Evolutionary conservation across 2,113 vertebrate species (phyloP).

Genomic region (Hyaena hyaena): DNA sequence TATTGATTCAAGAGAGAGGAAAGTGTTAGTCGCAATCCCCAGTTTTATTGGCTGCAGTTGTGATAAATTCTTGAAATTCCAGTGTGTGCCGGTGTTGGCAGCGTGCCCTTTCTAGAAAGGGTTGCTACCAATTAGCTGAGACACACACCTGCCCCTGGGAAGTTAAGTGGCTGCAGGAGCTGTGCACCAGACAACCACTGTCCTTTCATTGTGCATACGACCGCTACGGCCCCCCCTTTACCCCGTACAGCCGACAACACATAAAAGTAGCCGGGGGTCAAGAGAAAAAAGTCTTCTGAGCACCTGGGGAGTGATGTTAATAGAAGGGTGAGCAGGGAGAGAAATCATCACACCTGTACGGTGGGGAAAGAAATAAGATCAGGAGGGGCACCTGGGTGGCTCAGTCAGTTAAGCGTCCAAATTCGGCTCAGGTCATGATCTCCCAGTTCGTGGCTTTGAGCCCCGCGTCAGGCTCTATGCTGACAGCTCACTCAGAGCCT

Average conservation of each 20-base stretch:
- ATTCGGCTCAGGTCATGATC: too few species aligned
- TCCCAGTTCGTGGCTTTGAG: too few species aligned
- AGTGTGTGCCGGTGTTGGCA: slow-evolving; percentile 60
- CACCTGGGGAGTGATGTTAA: too few species aligned
- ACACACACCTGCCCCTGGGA: slow-evolving; percentile 68
- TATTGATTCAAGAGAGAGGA: slow-evolving; percentile 75
- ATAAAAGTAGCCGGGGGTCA: slow-evolving; percentile 37
- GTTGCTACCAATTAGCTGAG: slow-evolving; percentile 75
- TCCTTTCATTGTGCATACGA: neutral
- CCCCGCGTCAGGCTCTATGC: too few species aligned
- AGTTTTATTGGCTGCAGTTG: slow-evolving; percentile 78
- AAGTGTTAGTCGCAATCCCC: slow-evolving; percentile 74
- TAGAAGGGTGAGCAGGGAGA: neutral
- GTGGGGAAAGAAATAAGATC: neutral
- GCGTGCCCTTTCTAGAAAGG: slow-evolving; percentile 71
- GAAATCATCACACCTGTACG: neutral
- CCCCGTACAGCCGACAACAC: neutral
- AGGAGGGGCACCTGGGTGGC: too few species aligned
- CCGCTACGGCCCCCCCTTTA: neutral
- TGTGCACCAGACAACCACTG: slow-evolving; percentile 9
- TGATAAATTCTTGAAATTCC: slow-evolving; percentile 77
- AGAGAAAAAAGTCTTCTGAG: neutral
- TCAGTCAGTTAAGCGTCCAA: too few species aligned
- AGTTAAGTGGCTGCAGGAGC: slow-evolving; percentile 72
- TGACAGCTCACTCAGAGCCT: too few species aligned